phyloP scores from a whole-genome alignment of 2,888 invertebrate species.

The Pheosia gnoma region DNA sequence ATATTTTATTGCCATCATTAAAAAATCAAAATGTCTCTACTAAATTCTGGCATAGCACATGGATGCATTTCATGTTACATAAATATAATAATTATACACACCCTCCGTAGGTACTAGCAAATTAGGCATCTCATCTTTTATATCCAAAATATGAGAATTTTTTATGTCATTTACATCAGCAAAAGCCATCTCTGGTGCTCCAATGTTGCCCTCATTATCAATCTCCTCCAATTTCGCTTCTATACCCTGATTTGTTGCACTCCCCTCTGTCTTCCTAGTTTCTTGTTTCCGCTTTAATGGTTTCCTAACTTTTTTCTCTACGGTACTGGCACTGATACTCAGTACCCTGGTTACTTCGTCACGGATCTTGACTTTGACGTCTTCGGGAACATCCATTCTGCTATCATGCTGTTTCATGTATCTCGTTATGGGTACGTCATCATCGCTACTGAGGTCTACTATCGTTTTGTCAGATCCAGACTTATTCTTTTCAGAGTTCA shows the following conservation, averaged over 20 bases:
- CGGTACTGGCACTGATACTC: constrained; percentile 23
- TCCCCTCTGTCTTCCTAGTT: constrained; percentile 17
- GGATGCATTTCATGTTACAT: too few species aligned
- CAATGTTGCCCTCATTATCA: constrained; percentile 9
- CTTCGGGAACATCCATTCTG: constrained; percentile 59
- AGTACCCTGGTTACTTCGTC: constrained; percentile 59
- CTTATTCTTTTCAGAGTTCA: constrained; percentile 43
- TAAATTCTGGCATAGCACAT: too few species aligned
- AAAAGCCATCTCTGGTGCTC: constrained; percentile 57
- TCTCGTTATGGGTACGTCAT: constrained; percentile 70
- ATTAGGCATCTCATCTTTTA: constrained; percentile 48
- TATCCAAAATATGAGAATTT: constrained; percentile 41
- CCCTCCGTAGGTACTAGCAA: constrained; percentile 26
- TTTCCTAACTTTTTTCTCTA: constrained; percentile 22
- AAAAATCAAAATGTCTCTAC: too few species aligned
- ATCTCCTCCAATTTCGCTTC: constrained; percentile 17
- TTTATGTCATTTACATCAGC: constrained; percentile 65
- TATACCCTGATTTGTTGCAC: constrained; percentile 14
- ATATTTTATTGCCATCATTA: too few species aligned
- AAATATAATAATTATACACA: constrained; percentile 15
- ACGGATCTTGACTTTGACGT: constrained; percentile 57
- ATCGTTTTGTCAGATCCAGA: neutral
- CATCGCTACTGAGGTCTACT: constrained; percentile 56
- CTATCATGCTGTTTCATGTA: constrained; percentile 60
- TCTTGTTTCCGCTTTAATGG: constrained; percentile 13